Base-by-base conservation (phyloP, 1,140 invertebrate species). In the Lamellibrachia luymesi region DNA sequence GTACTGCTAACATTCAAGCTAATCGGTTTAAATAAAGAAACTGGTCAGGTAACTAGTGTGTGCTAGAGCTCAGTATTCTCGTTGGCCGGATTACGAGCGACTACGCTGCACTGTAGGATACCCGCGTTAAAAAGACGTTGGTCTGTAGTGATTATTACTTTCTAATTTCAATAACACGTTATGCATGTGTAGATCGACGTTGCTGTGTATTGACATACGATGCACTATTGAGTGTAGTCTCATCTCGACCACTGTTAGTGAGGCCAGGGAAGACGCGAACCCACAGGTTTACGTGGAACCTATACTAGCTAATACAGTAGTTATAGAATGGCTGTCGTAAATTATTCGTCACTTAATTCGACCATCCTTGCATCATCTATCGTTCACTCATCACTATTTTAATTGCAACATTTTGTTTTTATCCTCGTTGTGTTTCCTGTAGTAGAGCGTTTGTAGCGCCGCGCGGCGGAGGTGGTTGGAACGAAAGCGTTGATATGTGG, bases 321-420 rank as follows among this genome's bases (percentile, higher is more conserved):
- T 80, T 17, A 22, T 80, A 80, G 64, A 80, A 80, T 80, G 6
- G 64, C 64, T 80, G 25, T 80, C 25, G 64, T 80, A 80, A 80
- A 80, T 80, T 80, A 80, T 38, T 38, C 38, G 38, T 80, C 64
- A 80, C 64, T 80, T 80, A 80, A 80, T 80, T 80, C 64, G 64
- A 80, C 64, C 64, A 80, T 80, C 64, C 64, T 80, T 8, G 25
- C 64, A 22, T 80, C 64, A 80, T 80, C 7, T 80, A 2, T 80
- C 64, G 17, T 80, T 80, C 64, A 80, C 17, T 80, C 64, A 80
- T 80, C 17, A 22, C 13, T 80, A 10, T 80, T 80, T 80, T 80
- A 80, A 80, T 80, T 80, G 64, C 64, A 80, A 80, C 13, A 80
- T 80, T 80, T 80, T 80, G 64, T 80, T 80, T 56, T 80, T 80